Conservation (phyloP, 1,140 invertebrate species). For the Trachymyrmex septentrionalis region DNA sequence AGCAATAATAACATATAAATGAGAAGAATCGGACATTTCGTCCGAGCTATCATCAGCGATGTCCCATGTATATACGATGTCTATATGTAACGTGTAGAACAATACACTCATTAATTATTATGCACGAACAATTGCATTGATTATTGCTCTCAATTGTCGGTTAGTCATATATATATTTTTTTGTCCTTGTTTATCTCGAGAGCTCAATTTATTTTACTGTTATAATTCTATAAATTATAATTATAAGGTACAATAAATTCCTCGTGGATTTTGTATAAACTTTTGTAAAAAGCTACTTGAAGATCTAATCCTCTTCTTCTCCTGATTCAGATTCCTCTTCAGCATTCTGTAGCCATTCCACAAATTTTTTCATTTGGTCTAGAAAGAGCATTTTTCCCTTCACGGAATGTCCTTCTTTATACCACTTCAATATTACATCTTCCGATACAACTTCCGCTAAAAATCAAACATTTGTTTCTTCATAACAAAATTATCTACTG, state of each 20-base stretch:
- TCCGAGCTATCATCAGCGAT: too few species aligned
- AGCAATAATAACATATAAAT: too few species aligned
- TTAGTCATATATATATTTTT: too few species aligned
- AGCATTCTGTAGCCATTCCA: slow-evolving; percentile 98
- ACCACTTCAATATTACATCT: slow-evolving; percentile 97
- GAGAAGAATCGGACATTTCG: too few species aligned
- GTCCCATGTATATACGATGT: too few species aligned
- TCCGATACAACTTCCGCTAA: slow-evolving; percentile 95
- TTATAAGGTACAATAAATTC: background rate
- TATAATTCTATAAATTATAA: background rate
- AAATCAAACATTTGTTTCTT: slow-evolving; percentile 75
- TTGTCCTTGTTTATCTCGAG: too few species aligned
- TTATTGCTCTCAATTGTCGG: too few species aligned
- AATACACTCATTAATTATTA: too few species aligned
- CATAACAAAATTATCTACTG: background rate
- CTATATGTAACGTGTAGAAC: too few species aligned
- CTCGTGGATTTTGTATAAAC: background rate
- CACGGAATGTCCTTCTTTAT: slow-evolving; percentile 95
- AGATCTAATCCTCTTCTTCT: slow-evolving; percentile 85
- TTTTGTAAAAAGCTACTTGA: slow-evolving; percentile 61
- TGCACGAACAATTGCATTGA: too few species aligned
- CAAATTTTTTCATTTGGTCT: slow-evolving; percentile 98
- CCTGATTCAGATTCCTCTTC: slow-evolving; percentile 93
- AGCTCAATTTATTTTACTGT: too few species aligned
- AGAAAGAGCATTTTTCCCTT: slow-evolving; percentile 99